These are phyloP conservation scores for Drosophila macrospina DNA, from an alignment of 2,888 invertebrate species.

Conservation along the genomic window DNA sequence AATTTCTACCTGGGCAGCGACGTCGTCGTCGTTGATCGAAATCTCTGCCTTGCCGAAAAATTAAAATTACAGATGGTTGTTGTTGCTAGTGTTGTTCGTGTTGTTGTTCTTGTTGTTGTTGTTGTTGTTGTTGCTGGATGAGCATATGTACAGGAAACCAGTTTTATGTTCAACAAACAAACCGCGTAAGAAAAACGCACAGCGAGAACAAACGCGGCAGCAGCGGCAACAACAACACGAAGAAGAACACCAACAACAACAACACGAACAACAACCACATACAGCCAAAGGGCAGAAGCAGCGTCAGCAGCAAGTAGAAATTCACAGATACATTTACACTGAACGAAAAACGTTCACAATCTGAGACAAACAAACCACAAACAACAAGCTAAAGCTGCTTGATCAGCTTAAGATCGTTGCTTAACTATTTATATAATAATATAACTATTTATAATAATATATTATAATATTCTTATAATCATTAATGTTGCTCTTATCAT, in stretches of 20 bases:
- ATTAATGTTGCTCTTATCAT: too few species aligned
- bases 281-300: constrained; percentile 61
- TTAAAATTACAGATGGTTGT: constrained; percentile 78
- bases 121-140: constrained; percentile 66
- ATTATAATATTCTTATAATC: too few species aligned
- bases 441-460: too few species aligned
- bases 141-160: constrained; percentile 81
- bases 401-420: too few species aligned
- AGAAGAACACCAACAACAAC: constrained; percentile 19
- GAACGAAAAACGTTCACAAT: constrained; percentile 1
- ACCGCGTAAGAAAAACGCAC: constrained; percentile 73
- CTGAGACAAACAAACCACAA: not conserved
- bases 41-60: constrained; percentile 80
- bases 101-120: constrained; percentile 36
- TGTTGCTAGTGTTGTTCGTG: constrained; percentile 36
- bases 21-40: constrained; percentile 67
- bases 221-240: constrained; percentile 29
- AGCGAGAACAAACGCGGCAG: constrained; percentile 62
- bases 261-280: constrained; percentile 24
- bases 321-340: constrained; percentile 61
- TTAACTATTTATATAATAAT: too few species aligned
- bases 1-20: constrained; percentile 76
- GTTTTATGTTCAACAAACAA: constrained; percentile 79
- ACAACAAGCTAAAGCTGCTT: too few species aligned
- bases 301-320: constrained; percentile 61